Conservation (phyloP, 2,888 invertebrate species). For the Toxonevra muliebris region DNA sequence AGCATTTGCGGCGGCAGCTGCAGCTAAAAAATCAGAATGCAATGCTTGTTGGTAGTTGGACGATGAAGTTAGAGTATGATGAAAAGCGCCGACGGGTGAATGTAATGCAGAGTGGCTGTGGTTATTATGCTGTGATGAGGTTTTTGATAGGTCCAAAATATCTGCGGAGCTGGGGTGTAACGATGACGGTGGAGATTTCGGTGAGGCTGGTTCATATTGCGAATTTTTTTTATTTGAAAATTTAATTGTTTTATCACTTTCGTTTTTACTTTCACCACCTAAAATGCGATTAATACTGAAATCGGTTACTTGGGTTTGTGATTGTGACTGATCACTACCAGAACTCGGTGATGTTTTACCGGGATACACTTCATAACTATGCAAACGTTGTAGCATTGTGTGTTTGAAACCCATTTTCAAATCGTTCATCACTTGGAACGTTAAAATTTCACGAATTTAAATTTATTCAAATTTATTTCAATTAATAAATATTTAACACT, state of each 20-base stretch:
- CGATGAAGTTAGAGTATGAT: constrained; percentile 13
- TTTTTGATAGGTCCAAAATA: constrained; percentile 57
- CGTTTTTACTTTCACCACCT: constrained; percentile 16
- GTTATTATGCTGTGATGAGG: constrained; percentile 25
- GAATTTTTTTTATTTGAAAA: not conserved
- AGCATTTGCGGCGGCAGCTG: constrained; percentile 52
- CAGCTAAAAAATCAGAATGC: constrained; percentile 55
- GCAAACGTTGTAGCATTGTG: constrained; percentile 59
- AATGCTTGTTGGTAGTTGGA: constrained; percentile 27
- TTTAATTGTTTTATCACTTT: not conserved
- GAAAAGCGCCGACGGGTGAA: constrained; percentile 10
- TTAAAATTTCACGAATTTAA: not conserved
- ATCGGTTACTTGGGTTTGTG: constrained; percentile 54
- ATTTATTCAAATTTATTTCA: constrained; percentile 8
- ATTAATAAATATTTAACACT: constrained; percentile 2
- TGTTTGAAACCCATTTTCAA: constrained; percentile 62
- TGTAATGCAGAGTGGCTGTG: not conserved
- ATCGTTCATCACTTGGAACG: constrained; percentile 51
- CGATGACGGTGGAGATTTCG: constrained; percentile 23
- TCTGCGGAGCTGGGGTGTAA: constrained; percentile 26
- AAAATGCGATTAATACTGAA: constrained; percentile 62
- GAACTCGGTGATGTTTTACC: constrained; percentile 30
- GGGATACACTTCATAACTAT: constrained; percentile 53
- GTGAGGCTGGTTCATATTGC: not conserved
- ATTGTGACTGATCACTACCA: constrained; percentile 23